Evolutionary conservation across 2,888 invertebrate species (phyloP), one percentile per base, ranked within the genome.

Genomic region (Cephus spinipes): DNA sequence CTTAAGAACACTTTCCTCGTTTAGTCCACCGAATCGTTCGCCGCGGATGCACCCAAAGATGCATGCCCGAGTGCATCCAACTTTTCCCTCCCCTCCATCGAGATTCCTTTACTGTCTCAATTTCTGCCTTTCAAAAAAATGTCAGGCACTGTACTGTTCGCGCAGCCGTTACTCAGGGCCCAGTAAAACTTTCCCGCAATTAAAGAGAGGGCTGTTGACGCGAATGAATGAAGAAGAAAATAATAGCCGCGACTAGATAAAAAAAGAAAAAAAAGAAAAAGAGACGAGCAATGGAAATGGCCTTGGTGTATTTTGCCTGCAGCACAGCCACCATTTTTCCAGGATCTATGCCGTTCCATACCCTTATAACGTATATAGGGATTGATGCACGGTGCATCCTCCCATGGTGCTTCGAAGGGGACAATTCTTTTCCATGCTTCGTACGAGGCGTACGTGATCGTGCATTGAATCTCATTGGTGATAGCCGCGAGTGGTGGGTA

Each of bases 401-500:
- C 23, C 55, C 23, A 23, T 55, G 55, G 23, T 23, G 23, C 23
- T 55, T 55, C 55, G 55, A 55, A 55, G 23, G 55, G 79, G 83
- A 85, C 85, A 82, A 88, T 84, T 85, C 81, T 88, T 88, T 87
- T 84, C 77, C 84, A 80, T 83, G 80, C 82, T 81, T 84, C 80
- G 83, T 75, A 78, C 75, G 79, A 83, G 33, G 68, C 40, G 81
- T 84, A 84, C 85, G 85, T 86, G 88, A 89, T 88, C 86, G 85
- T 83, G 86, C 88, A 88, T 88, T 86, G 87, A 88, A 88, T 89
- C 87, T 88, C 89, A 88, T 89, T 86, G 87, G 85, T 85, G 89
- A 88, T 89, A 86, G 88, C 85, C 87, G 85, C 86, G 87, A 88
- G 87, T 87, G 87, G 85, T 85, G 85, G 89, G 87, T 87, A 88